A percentile compares a stretch with the other conserved stretches of the same genome.
Conservation (phyloP, 1,140 invertebrate genomes). For the Bombus pyrosoma region DNA sequence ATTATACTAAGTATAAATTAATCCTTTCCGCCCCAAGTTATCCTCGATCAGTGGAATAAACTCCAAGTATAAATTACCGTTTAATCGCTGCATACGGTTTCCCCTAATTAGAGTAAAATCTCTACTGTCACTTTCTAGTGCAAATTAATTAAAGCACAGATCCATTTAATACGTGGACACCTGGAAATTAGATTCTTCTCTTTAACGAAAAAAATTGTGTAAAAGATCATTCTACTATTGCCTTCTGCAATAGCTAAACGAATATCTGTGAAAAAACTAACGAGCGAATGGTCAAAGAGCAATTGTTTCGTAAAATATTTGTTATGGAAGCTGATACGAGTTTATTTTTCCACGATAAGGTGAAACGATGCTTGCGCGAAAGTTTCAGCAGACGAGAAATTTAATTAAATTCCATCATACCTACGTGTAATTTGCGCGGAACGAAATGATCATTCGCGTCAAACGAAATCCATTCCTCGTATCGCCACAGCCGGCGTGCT, state of each 20-base stretch:
- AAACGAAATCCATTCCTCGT: conserved; percentile 15
- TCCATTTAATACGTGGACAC: background rate
- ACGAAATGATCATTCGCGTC: background rate
- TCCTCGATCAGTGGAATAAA: background rate
- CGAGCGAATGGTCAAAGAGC: background rate
- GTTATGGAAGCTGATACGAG: background rate
- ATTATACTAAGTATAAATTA: conserved; percentile 12
- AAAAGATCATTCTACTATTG: background rate
- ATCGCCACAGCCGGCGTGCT: background rate
- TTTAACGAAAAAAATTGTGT: background rate
- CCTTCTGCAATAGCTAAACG: background rate
- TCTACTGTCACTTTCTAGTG: background rate
- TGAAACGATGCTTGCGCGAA: background rate
- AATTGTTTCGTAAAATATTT: background rate
- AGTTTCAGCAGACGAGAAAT: background rate
- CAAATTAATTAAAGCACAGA: conserved; percentile 17
- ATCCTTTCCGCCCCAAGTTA: background rate
- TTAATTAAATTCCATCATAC: conserved; percentile 19
- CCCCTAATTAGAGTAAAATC: conserved; percentile 35
- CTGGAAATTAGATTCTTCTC: background rate
- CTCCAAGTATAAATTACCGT: background rate
- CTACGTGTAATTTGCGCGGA: background rate
- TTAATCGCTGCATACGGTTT: background rate
- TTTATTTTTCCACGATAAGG: background rate
- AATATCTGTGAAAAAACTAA: background rate